Percentiles rank a stretch among this genome's conserved stretches.
Conservation (phyloP, 2,888 invertebrate genomes). For the Nesidiocoris tenuis region DNA sequence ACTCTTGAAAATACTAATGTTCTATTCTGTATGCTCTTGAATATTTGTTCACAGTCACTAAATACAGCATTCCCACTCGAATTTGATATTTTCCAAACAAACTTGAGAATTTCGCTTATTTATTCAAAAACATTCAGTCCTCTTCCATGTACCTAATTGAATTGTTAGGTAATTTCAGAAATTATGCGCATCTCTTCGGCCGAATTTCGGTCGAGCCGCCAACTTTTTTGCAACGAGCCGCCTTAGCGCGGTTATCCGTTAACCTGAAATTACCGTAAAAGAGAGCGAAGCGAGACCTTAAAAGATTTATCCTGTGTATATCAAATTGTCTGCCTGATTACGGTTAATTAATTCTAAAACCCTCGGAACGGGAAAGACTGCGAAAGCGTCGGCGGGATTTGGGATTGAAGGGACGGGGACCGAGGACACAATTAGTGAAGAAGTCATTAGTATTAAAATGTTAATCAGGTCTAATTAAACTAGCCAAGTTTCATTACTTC, state of each 20-base stretch:
- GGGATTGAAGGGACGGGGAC: conserved; percentile 14
- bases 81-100: too few species aligned
- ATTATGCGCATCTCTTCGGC: too few species aligned
- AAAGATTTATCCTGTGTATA: conserved; percentile 34
- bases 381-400: conserved; percentile 10
- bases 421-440: conserved; percentile 38
- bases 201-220: too few species aligned
- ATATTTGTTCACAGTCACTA: too few species aligned
- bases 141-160: too few species aligned
- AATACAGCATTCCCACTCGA: too few species aligned
- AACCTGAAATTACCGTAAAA: neutral
- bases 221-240: too few species aligned
- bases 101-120: too few species aligned
- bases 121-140: too few species aligned
- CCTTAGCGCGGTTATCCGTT: conserved; percentile 5
- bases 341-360: conserved; percentile 40
- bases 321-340: conserved; percentile 40
- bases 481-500: conserved; percentile 44
- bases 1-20: too few species aligned
- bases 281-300: conserved; percentile 18
- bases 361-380: neutral
- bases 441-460: conserved; percentile 48
- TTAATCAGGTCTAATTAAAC: conserved; percentile 47
- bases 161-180: too few species aligned
- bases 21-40: too few species aligned